phyloP scores from a whole-genome alignment of 2,113 vertebrate species.

The Hippocampus zosterae region DNA sequence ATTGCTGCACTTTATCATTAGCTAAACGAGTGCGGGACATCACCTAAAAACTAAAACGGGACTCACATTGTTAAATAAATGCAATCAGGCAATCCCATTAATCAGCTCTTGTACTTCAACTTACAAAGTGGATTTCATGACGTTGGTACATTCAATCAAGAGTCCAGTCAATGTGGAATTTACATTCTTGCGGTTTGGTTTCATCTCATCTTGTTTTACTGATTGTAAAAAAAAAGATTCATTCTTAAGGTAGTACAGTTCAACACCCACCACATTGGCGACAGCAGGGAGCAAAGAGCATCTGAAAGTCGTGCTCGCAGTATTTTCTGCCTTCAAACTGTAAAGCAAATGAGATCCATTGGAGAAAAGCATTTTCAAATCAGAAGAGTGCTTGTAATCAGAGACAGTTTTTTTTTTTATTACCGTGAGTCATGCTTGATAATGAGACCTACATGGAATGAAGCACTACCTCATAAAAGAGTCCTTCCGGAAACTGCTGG shows the following conservation, averaged over 20 bases:
- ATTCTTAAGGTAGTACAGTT: no score
- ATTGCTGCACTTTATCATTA: no score
- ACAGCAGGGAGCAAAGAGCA: constrained; percentile 97
- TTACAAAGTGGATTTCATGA: no score
- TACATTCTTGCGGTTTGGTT: not conserved
- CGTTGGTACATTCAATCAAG: no score
- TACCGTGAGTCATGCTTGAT: not conserved
- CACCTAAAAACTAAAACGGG: no score
- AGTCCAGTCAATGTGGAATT: not conserved
- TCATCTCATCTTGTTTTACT: not conserved
- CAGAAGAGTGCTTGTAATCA: not conserved
- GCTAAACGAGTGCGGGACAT: no score
- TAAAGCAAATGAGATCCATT: constrained; percentile 28
- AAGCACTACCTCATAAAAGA: constrained; percentile 89
- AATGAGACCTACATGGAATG: not conserved
- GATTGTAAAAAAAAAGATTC: not conserved
- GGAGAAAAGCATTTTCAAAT: not conserved
- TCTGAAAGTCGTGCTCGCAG: constrained; percentile 99
- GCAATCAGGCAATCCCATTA: no score
- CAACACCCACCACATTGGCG: constrained; percentile 91
- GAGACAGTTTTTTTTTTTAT: no score
- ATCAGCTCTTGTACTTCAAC: no score
- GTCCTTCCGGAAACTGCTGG: constrained; percentile 96
- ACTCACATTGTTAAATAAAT: no score
- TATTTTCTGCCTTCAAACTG: constrained; percentile 99